phyloP scores from a whole-genome alignment of 2,797 vertebrate species.

The Limosa lapponica region DNA sequence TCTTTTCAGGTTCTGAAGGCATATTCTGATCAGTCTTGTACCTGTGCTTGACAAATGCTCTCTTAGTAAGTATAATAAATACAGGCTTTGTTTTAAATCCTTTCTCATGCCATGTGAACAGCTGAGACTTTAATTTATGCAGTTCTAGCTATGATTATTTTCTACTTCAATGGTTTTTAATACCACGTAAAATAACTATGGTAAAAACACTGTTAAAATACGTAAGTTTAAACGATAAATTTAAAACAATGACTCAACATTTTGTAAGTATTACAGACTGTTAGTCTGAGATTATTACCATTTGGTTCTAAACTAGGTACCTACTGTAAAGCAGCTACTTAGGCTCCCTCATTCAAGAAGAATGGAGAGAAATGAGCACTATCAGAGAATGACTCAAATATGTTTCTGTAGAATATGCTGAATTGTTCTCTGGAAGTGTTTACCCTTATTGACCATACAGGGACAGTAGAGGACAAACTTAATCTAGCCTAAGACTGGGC shows the following conservation, averaged over 20 bases:
- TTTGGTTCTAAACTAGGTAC: not conserved
- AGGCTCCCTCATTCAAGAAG: not conserved
- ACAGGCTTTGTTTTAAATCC: not conserved
- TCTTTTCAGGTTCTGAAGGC: not conserved
- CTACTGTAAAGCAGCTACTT: not conserved
- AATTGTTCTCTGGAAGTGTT: not conserved
- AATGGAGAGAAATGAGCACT: not conserved
- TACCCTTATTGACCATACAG: not conserved
- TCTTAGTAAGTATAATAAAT: not conserved
- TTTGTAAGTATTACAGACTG: not conserved
- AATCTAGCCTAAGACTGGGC: not conserved
- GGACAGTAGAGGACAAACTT: not conserved
- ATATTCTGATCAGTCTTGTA: not conserved
- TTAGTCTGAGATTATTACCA: not conserved
- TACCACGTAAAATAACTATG: not conserved
- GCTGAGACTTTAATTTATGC: not conserved
- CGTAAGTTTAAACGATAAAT: not conserved
- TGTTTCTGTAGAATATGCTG: not conserved
- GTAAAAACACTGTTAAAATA: not conserved
- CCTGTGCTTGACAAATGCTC: not conserved
- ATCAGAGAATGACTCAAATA: not conserved
- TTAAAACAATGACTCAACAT: not conserved
- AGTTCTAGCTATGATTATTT: not conserved
- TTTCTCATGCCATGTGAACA: not conserved
- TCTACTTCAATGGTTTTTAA: not conserved